phyloP scores from a whole-genome alignment of 2,797 vertebrate genomes.

The Denticeps clupeoides region DNA sequence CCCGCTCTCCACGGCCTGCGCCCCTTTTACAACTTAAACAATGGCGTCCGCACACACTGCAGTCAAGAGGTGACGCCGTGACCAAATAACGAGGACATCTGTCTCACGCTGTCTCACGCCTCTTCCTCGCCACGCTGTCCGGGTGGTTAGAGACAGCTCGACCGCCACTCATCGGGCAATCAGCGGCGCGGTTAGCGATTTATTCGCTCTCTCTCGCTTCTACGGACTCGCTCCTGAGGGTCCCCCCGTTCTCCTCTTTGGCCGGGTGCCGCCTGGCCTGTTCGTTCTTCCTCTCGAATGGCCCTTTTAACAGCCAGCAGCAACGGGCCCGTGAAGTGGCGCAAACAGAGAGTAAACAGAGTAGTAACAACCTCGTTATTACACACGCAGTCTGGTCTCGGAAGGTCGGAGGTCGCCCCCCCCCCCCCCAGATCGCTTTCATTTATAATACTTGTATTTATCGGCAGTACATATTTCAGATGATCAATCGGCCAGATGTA shows the following conservation, averaged over 20 bases:
- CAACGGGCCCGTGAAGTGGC: too few relatives aligned
- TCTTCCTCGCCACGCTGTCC: too few relatives aligned
- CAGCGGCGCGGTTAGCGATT: neutral
- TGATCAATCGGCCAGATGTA: constrained; percentile 20
- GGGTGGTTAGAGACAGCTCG: too few relatives aligned
- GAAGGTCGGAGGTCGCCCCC: constrained; percentile 50
- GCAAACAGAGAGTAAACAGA: too few relatives aligned
- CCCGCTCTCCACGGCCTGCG: neutral
- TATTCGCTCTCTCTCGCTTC: neutral
- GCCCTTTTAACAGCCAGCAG: too few relatives aligned
- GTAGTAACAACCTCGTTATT: constrained; percentile 22
- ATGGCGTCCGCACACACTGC: too few relatives aligned
- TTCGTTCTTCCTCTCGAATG: neutral
- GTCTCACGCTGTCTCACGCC: too few relatives aligned
- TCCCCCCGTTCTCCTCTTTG: neutral
- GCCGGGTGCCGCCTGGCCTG: neutral
- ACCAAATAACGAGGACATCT: too few relatives aligned
- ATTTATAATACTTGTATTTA: constrained; percentile 55
- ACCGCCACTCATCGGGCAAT: neutral
- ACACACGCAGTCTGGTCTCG: constrained; percentile 38
- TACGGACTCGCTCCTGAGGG: neutral
- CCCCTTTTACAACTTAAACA: too few relatives aligned
- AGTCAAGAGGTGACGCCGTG: too few relatives aligned
- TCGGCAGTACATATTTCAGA: constrained; percentile 48
- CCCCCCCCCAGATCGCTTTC: constrained; percentile 55